Base-by-base conservation (phyloP, 2,797 vertebrate species). In the Erethizon dorsatum region DNA sequence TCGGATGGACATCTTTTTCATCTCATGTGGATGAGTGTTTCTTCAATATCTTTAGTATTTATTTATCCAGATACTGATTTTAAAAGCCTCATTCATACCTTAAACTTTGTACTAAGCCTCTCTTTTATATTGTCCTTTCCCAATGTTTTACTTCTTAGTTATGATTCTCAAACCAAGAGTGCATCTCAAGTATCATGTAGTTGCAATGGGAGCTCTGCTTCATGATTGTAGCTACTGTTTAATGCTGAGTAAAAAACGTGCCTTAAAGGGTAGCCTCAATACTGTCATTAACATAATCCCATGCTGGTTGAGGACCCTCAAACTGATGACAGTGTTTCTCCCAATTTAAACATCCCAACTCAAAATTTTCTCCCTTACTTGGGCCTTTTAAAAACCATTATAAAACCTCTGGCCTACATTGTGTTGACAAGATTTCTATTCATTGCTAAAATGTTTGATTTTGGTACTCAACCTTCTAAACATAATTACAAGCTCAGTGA, bases 1-100 rank as follows among this genome's bases (percentile, higher is more conserved):
- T 96, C 94, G 97, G 97, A 98, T 94, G 96, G 80, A 96, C 96
- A 97, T 98, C 97, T 95, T 98, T 98, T 97, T 95, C 52, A 65
- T 91, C n/a, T 95, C 37, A 47, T 45, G 79, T 50, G 56, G 65
- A 98, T 97, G 96, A 98, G 96, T 98, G 88, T 98, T 98, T 98
- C 98, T 98, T 98, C 97, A 98, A 96, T 98, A 96, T 98, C 97
- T 97, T 98, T 98, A 98, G 97, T 95, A 97, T 98, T 97, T 98
- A 96, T 98, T 98, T 98, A 98, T 98, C 98, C 97, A 98, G 98
- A 98, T 98, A 98, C 97, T 95, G 97, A 98, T 98, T 82, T 98
- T 96, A 96, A 97, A 98, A 98, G 97, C 98, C 98, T 98, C 97
- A 97, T 98, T 98, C 97, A 98, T 96, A 98, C 97, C 88, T 91